phyloP scores from a whole-genome alignment of 2,113 vertebrate genomes.

The Antennarius striatus region DNA sequence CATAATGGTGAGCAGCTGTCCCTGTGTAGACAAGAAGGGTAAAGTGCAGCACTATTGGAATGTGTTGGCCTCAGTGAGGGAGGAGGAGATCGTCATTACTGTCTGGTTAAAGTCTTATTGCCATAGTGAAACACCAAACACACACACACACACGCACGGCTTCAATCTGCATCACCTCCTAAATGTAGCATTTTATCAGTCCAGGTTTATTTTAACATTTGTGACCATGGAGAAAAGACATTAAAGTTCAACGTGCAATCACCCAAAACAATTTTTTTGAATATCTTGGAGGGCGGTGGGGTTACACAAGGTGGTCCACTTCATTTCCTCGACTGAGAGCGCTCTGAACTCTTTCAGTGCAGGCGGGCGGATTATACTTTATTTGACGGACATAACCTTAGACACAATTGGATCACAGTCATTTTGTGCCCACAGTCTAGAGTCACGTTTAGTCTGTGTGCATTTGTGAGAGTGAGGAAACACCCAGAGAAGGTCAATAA shows the following conservation, averaged over 20 bases:
- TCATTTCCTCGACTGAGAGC: conserved; percentile 13
- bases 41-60: conserved; percentile 71
- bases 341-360: conserved; percentile 6
- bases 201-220: neutral
- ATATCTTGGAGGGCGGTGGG: neutral
- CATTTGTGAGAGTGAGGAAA: conserved; percentile 39
- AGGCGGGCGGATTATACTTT: conserved; percentile 30
- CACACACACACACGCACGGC: conserved; percentile 4
- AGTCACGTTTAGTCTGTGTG: conserved; percentile 30
- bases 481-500: conserved; percentile 44
- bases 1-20: conserved; percentile 77
- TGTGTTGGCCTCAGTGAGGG: conserved; percentile 37
- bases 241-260: conserved; percentile 5
- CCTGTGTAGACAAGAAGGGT: conserved; percentile 57
- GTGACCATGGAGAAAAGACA: conserved; percentile 1
- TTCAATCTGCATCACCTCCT: conserved; percentile 5
- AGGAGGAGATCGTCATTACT: conserved; percentile 26
- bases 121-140: conserved; percentile 31
- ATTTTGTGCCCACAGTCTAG: conserved; percentile 19
- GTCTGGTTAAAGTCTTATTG: conserved; percentile 34
- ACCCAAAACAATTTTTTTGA: neutral
- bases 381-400: conserved; percentile 29
- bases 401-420: conserved; percentile 31
- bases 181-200: conserved; percentile 1
- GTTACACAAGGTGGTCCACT: neutral